Percentiles rank a stretch among this genome's conserved stretches.
phyloP scores from a whole-genome alignment of 2,888 invertebrate species.

The Ochropacha duplaris region DNA sequence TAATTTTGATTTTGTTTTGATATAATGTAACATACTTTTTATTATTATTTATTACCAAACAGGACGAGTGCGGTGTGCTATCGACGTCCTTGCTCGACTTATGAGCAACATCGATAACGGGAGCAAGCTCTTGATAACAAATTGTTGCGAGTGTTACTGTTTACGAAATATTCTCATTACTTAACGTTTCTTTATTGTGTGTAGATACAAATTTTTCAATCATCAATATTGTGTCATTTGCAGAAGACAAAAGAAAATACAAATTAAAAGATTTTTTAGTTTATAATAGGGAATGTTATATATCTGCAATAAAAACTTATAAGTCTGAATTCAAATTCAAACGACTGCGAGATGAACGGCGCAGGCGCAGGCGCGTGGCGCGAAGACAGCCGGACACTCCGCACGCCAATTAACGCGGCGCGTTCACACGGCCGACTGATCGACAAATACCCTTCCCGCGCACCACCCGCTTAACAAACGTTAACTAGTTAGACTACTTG shows the following conservation, averaged over 20 bases:
- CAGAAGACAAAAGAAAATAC: not conserved
- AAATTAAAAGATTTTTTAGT: not conserved
- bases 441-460: conserved; percentile 50
- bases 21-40: conserved; percentile 19
- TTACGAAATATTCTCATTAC: conserved; percentile 23
- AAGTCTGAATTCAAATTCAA: conserved; percentile 61
- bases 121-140: conserved; percentile 46
- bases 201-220: not conserved
- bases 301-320: conserved; percentile 46
- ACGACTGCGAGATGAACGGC: conserved; percentile 48
- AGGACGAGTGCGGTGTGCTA: conserved; percentile 51
- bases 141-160: conserved; percentile 32
- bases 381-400: conserved; percentile 71
- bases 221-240: not conserved
- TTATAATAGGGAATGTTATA: too few species aligned
- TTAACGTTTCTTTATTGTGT: conserved; percentile 4
- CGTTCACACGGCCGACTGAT: conserved; percentile 68
- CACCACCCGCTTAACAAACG: conserved; percentile 44
- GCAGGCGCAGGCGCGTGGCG: conserved; percentile 65
- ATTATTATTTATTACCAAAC: conserved; percentile 33
- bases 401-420: conserved; percentile 76
- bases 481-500: conserved; percentile 43
- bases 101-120: conserved; percentile 60
- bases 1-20: not conserved
- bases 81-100: conserved; percentile 74